Conservation (phyloP, 2,888 invertebrate species). For the Timandra comae region DNA sequence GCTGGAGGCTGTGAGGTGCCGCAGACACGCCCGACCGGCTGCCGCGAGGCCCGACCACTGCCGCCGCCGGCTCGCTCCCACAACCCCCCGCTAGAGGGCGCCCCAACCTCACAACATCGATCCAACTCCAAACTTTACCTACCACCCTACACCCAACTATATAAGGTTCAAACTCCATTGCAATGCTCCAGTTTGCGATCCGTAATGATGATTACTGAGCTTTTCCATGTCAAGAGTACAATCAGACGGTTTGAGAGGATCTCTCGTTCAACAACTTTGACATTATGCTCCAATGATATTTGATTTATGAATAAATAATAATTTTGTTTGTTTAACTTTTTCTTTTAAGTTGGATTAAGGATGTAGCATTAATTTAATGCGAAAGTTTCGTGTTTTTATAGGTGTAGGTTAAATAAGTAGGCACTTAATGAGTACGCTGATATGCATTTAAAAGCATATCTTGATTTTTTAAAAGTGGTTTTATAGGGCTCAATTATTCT, state of each 20-base stretch:
- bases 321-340: no score
- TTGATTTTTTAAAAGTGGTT: no score
- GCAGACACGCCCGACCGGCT: slow-evolving; percentile 40
- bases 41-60: slow-evolving; percentile 36
- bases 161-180: slow-evolving; percentile 31
- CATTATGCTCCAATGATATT: slow-evolving; percentile 6
- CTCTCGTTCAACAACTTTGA: slow-evolving; percentile 10
- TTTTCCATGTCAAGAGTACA: slow-evolving; percentile 24
- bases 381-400: no score
- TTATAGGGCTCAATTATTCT: no score
- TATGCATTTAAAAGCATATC: no score
- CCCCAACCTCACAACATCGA: slow-evolving; percentile 52
- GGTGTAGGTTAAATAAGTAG: no score
- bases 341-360: no score
- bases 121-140: slow-evolving; percentile 42
- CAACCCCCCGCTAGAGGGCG: slow-evolving; percentile 40
- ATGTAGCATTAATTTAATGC: no score
- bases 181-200: slow-evolving; percentile 25
- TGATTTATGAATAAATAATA: neutral
- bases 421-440: no score
- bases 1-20: no score
- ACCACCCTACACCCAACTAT: slow-evolving; percentile 18
- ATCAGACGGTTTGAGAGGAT: slow-evolving; percentile 15
- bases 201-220: slow-evolving; percentile 43
- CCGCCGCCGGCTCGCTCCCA: slow-evolving; percentile 33